These are phyloP conservation scores for Eulemur albifrons DNA, from an alignment of 2,797 vertebrate species.

Conservation along the genomic window DNA sequence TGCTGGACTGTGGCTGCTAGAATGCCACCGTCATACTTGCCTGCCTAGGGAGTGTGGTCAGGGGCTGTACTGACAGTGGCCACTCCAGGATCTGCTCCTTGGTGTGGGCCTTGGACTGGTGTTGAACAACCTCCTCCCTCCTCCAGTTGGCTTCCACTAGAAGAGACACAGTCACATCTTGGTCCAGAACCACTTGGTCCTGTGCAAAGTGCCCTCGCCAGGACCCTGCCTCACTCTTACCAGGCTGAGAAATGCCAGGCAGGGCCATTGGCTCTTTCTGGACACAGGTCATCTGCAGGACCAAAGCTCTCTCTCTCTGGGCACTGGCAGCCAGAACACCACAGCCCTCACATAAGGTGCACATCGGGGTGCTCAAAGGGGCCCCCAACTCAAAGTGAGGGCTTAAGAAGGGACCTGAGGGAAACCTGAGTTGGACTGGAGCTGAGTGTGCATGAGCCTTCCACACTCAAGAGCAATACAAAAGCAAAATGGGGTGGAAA, in stretches of 20 bases:
- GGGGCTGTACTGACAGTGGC: background rate
- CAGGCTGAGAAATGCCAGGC: background rate
- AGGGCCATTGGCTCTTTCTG: background rate
- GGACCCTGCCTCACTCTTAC: background rate
- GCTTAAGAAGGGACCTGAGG: background rate
- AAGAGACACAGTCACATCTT: background rate
- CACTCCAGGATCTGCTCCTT: background rate
- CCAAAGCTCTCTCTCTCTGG: too few relatives aligned
- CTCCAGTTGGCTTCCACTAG: background rate
- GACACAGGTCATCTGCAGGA: background rate
- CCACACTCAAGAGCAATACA: background rate
- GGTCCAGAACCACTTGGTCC: background rate
- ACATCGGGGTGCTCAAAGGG: background rate
- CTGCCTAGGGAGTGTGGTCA: background rate
- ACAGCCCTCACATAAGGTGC: background rate
- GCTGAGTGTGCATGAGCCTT: background rate
- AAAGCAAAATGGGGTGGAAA: background rate
- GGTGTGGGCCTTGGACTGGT: background rate
- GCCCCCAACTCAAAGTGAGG: too few relatives aligned
- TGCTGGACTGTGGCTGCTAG: background rate
- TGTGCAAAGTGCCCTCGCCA: background rate
- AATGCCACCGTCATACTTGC: background rate
- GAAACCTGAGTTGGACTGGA: background rate
- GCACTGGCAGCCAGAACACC: background rate
- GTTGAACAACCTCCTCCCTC: background rate